Evolutionary conservation across 2,888 invertebrate genomes (phyloP).

Genomic region (Sesia apiformis): DNA sequence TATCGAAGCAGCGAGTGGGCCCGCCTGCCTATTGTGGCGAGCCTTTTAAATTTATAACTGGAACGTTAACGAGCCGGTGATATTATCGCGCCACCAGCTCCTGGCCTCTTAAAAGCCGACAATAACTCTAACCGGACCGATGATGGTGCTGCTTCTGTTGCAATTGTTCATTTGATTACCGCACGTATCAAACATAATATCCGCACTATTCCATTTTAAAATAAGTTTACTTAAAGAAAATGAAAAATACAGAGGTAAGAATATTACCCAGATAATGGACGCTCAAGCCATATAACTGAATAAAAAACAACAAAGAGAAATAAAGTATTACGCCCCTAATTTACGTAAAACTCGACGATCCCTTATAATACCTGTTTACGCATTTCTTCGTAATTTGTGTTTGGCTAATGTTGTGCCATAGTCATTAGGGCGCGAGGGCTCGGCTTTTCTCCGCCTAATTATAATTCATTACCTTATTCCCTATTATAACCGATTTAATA

Average conservation of each 20-base stretch:
- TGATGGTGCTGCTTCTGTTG: slow-evolving; percentile 13
- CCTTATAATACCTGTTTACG: slow-evolving; percentile 62
- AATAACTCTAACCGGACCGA: slow-evolving; percentile 21
- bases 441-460: slow-evolving; percentile 44
- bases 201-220: neutral
- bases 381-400: slow-evolving; percentile 63
- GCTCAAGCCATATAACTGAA: slow-evolving; percentile 6
- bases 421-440: slow-evolving; percentile 49
- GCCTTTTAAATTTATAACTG: slow-evolving; percentile 54
- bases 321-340: slow-evolving; percentile 35
- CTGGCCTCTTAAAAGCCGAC: slow-evolving; percentile 34
- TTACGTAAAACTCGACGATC: slow-evolving; percentile 42
- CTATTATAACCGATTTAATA: slow-evolving; percentile 32
- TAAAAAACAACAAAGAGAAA: slow-evolving; percentile 23
- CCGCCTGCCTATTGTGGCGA: slow-evolving; percentile 46
- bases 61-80: slow-evolving; percentile 54
- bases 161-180: slow-evolving; percentile 12
- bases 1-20: slow-evolving; percentile 3
- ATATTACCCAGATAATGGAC: slow-evolving; percentile 3
- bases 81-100: slow-evolving; percentile 39
- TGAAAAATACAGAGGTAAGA: neutral
- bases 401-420: slow-evolving; percentile 59
- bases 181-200: neutral
- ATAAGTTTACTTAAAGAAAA: neutral
- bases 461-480: slow-evolving; percentile 58